Percentiles rank a stretch among this genome's conserved stretches.
Conservation (phyloP, 2,888 invertebrate genomes). For the Habroteleia sp. region DNA sequence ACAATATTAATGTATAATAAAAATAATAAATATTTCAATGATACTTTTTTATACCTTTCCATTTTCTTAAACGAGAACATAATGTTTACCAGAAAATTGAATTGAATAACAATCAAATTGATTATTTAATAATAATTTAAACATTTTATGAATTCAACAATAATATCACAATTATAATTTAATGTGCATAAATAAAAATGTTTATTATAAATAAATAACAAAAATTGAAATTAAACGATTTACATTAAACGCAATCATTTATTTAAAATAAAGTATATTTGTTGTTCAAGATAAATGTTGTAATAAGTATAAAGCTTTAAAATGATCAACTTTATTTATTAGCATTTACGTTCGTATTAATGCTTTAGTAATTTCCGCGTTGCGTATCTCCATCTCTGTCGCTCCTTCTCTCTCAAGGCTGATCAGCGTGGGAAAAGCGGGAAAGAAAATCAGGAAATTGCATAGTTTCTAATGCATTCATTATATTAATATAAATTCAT, state of each 20-base stretch:
- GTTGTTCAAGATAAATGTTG: slow-evolving; percentile 2
- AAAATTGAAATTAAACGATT: not conserved
- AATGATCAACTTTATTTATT: slow-evolving; percentile 19
- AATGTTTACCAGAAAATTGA: slow-evolving; percentile 6
- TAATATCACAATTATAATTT: no score
- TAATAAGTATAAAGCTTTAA: slow-evolving; percentile 6
- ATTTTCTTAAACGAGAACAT: no score
- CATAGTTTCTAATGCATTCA: slow-evolving; percentile 11
- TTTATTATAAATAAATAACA: no score
- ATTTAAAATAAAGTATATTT: no score
- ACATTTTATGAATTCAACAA: not conserved
- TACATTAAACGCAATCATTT: not conserved
- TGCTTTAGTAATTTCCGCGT: slow-evolving; percentile 22
- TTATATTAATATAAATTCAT: slow-evolving; percentile 21
- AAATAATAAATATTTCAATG: slow-evolving; percentile 20
- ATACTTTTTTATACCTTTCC: not conserved
- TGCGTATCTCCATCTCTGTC: not conserved
- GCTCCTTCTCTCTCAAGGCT: not conserved
- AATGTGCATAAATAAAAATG: no score
- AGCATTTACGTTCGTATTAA: slow-evolving; percentile 18
- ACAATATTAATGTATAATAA: slow-evolving; percentile 17
- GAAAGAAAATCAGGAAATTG: slow-evolving; percentile 17
- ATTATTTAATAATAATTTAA: not conserved
- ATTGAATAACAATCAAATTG: slow-evolving; percentile 3
- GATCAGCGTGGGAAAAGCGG: slow-evolving; percentile 1